Conservation (phyloP, 2,888 invertebrate species). For the Suillia variegata region DNA sequence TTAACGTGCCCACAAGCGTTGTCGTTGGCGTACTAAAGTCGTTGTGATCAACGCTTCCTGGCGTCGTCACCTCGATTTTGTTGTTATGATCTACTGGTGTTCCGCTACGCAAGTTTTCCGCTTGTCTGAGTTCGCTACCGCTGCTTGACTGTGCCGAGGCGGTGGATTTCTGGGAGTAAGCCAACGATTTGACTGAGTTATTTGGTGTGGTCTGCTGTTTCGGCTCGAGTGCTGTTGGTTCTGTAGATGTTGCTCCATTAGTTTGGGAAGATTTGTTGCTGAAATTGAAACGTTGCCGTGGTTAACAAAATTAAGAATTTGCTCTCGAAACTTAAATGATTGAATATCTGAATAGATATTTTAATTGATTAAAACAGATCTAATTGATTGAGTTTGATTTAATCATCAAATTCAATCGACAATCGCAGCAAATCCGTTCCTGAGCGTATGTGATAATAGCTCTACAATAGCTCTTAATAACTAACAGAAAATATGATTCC, state of each 20-base stretch:
- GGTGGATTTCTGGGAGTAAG: slow-evolving; percentile 52
- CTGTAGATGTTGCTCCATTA: slow-evolving; percentile 12
- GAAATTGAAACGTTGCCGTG: slow-evolving; percentile 21
- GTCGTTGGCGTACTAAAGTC: slow-evolving; percentile 33
- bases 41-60: not conserved
- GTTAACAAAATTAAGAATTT: no score
- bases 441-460: no score
- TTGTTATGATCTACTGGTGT: not conserved
- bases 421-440: no score
- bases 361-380: no score
- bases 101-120: not conserved
- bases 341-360: no score
- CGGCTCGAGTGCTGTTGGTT: slow-evolving; percentile 5
- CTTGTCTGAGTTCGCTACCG: slow-evolving; percentile 20
- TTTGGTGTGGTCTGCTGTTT: no score
- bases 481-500: no score
- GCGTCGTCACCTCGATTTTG: not conserved
- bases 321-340: no score
- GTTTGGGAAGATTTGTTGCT: slow-evolving; percentile 36
- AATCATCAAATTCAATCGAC: no score
- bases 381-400: no score
- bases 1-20: slow-evolving; percentile 31
- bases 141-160: slow-evolving; percentile 46
- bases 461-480: no score
- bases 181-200: slow-evolving; percentile 44